These are phyloP conservation scores for Mamestra configurata DNA, from an alignment of 1,140 invertebrate species.

Conservation along the genomic window DNA sequence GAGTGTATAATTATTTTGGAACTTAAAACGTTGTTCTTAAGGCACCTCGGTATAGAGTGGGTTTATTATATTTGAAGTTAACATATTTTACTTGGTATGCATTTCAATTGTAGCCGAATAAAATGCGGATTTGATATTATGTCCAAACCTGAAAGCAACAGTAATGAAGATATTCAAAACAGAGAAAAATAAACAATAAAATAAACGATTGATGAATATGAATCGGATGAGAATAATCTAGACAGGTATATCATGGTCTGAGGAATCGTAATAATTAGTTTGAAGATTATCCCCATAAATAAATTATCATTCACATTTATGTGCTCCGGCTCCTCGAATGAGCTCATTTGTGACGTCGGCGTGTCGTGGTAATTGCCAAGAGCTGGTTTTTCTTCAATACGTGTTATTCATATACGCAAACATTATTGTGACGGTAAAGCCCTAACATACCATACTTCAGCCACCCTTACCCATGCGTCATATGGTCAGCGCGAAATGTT, in stretches of 20 bases:
- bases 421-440: neutral
- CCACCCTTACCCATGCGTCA: no score
- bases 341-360: slow-evolving; percentile 7
- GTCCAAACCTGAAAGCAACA: neutral
- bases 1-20: no score
- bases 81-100: no score
- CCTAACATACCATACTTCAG: no score
- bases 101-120: no score
- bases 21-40: no score
- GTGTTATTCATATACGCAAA: neutral
- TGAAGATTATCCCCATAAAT: neutral
- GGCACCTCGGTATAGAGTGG: no score
- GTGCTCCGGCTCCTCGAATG: neutral
- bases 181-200: neutral
- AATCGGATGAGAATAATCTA: neutral
- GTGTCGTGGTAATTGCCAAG: neutral
- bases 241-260: neutral
- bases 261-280: neutral
- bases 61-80: no score
- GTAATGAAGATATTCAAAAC: neutral
- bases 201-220: neutral
- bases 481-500: no score
- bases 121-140: no score
- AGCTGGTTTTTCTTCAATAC: neutral
- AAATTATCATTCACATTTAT: neutral